Conservation (phyloP, 2,113 vertebrate genomes). For the Nerophis ophidion region DNA sequence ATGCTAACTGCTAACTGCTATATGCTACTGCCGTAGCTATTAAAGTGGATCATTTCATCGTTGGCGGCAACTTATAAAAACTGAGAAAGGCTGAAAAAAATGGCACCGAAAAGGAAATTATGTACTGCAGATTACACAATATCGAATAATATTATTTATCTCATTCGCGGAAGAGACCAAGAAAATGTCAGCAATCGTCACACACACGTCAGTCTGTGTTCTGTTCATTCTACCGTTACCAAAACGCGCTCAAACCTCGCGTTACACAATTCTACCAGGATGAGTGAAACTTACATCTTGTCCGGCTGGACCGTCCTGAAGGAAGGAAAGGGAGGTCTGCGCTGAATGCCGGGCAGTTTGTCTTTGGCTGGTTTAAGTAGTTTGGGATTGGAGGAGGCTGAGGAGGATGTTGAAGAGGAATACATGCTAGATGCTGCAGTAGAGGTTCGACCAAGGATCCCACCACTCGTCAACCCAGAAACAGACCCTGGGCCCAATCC, state of each 20-base stretch:
- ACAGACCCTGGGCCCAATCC: slow-evolving; percentile 51
- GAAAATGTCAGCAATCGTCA: too few relatives aligned
- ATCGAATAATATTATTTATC: too few relatives aligned
- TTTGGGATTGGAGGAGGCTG: slow-evolving; percentile 83
- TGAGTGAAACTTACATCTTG: slow-evolving; percentile 82
- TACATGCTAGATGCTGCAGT: slow-evolving; percentile 62
- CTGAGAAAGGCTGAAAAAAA: too few relatives aligned
- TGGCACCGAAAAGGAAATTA: too few relatives aligned
- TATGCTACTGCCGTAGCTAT: too few relatives aligned
- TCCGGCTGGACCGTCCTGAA: slow-evolving; percentile 79
- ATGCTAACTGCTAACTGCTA: too few relatives aligned
- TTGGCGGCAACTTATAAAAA: too few relatives aligned
- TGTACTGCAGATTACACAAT: too few relatives aligned
- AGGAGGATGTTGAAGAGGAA: slow-evolving; percentile 72
- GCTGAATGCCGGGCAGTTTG: slow-evolving; percentile 81
- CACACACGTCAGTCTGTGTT: too few relatives aligned
- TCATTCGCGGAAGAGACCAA: too few relatives aligned
- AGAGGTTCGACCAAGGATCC: slow-evolving; percentile 73
- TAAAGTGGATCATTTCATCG: too few relatives aligned
- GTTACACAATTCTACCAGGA: not conserved
- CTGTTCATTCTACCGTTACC: too few relatives aligned
- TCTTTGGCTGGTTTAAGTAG: slow-evolving; percentile 95
- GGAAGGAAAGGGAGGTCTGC: slow-evolving; percentile 81
- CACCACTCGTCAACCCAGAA: slow-evolving; percentile 69
- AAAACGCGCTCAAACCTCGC: not conserved